Evolutionary conservation across 2,888 invertebrate genomes (phyloP), one percentile per base, ranked within the genome.

Genomic region (Platerodrilus igneus): DNA sequence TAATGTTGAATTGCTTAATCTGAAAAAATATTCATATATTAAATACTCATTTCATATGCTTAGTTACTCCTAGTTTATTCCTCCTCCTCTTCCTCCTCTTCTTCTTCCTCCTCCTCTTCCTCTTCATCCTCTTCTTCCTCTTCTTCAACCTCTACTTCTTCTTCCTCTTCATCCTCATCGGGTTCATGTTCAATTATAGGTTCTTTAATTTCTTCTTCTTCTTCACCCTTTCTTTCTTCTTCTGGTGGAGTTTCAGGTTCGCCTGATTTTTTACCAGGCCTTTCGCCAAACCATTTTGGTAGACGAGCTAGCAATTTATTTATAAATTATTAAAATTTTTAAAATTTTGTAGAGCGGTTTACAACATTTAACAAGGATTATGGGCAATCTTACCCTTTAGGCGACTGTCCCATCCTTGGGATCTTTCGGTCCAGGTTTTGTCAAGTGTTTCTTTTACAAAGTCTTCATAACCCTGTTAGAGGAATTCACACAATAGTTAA

Each of bases 271-370:
- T 89, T 91, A 77, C 91, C 91, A 55, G 91, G 91, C 72, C 91
- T 79, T 74, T 92, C 92, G 61, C 92, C 91, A 79, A 91, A 91
- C 92, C 92, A 92, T 73, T 91, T 92, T 60, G 91, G 91, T 73
- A 92, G 76, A 78, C 86, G 84, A 77, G 90, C 92, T 91, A 69
- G 63, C n/a, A 2, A 9, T 16, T 22, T 16, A 9, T 21, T n/a
- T 8, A 13, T 14, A 16, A 15, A 18, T 10, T 8, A 16, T 28
- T 16, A 28, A 13, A 15, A 14, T 34, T 18, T 44, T 30, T 23
- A 19, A 36, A 21, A 20, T 8, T 37, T 37, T 22, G 9, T 20
- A 13, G 22, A 16, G n/a, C n/a, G n/a, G n/a, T n/a, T 8, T 16
- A 11, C 10, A 29, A 33, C 36, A 41, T 8, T 32, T 17, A 25